These are phyloP conservation scores for Nephrotoma flavescens DNA, from an alignment of 2,888 invertebrate species.

Conservation along the genomic window DNA sequence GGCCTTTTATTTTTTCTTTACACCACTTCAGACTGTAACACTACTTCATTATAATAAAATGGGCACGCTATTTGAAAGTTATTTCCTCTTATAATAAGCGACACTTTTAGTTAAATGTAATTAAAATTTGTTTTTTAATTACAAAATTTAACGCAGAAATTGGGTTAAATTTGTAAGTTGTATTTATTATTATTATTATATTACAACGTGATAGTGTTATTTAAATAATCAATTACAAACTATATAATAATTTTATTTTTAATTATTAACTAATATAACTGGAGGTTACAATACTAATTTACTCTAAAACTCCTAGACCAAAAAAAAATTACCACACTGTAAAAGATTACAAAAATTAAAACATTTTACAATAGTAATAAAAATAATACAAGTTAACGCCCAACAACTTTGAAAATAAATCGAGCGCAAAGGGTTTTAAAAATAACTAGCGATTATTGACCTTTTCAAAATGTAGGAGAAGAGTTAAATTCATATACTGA, in stretches of 20 bases:
- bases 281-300: no score
- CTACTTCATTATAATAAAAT: not conserved
- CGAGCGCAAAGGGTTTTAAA: no score
- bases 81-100: not conserved
- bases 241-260: not conserved
- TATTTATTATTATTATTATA: not conserved
- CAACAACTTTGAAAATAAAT: no score
- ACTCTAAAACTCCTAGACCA: no score
- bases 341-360: no score
- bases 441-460: no score
- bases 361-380: no score
- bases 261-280: not conserved
- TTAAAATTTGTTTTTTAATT: not conserved
- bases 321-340: no score
- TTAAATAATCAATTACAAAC: not conserved
- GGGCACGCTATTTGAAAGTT: not conserved
- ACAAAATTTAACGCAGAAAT: not conserved
- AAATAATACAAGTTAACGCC: no score
- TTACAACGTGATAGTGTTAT: not conserved
- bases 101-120: not conserved
- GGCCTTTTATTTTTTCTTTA: not conserved
- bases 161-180: not conserved
- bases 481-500: no score
- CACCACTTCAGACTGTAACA: not conserved
- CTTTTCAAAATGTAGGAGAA: no score